Conservation (phyloP, 1,140 invertebrate genomes). For the Platorchestia sp. region DNA sequence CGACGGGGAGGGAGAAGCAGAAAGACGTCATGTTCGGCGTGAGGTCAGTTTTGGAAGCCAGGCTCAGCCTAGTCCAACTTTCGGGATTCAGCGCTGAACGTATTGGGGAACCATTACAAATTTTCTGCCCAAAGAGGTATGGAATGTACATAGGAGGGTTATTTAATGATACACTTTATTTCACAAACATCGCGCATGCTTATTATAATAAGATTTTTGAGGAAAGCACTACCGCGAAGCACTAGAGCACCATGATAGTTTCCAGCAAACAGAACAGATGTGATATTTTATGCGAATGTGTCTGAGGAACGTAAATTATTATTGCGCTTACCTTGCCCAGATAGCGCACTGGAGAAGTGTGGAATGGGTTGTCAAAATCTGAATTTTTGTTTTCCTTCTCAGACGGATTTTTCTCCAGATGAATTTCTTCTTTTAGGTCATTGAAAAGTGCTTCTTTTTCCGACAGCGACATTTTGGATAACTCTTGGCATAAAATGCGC, state of each 20-base stretch:
- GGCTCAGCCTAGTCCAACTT: constrained; percentile 55
- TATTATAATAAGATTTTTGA: too few relatives aligned
- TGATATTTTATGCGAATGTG: too few relatives aligned
- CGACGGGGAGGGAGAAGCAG: constrained; percentile 58
- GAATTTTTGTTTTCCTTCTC: constrained; percentile 56
- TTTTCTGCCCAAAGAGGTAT: too few relatives aligned
- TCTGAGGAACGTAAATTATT: too few relatives aligned
- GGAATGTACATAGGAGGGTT: too few relatives aligned
- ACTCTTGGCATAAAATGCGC: constrained; percentile 61
- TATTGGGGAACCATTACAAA: too few relatives aligned
- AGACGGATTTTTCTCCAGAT: constrained; percentile 39
- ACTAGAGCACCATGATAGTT: too few relatives aligned
- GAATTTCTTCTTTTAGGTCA: constrained; percentile 57
- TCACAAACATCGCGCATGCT: too few relatives aligned
- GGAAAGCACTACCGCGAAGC: too few relatives aligned
- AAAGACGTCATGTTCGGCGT: constrained; percentile 63
- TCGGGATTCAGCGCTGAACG: constrained; percentile 58
- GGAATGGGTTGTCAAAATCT: constrained; percentile 67
- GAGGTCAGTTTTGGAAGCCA: constrained; percentile 18
- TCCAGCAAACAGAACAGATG: too few relatives aligned
- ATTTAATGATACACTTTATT: too few relatives aligned
- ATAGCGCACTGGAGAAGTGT: constrained; percentile 60
- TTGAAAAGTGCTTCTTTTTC: constrained; percentile 59
- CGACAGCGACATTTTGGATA: constrained; percentile 60
- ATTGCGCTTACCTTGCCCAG: constrained; percentile 60